phyloP scores from a whole-genome alignment of 1,140 invertebrate genomes.

The Drosophila athabasca region DNA sequence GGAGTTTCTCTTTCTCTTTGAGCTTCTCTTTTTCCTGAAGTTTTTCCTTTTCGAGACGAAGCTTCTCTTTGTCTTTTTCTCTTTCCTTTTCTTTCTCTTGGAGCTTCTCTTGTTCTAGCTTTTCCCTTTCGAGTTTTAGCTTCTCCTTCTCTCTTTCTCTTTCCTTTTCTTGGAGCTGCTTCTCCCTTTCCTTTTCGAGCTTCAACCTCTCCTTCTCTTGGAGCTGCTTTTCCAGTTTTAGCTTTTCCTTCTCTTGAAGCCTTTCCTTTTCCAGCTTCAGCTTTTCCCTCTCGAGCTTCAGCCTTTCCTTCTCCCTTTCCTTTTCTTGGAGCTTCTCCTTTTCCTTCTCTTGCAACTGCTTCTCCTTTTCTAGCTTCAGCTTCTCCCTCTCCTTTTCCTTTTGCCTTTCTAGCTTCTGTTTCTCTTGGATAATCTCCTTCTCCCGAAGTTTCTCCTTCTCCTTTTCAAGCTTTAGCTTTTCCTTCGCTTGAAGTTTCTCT shows the following conservation, averaged over 20 bases:
- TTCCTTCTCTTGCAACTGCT: slow-evolving; percentile 3
- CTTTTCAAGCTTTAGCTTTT: slow-evolving; percentile 9
- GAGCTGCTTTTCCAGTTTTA: slow-evolving; percentile 8
- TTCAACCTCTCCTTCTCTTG: neutral
- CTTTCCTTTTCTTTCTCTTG: slow-evolving; percentile 12
- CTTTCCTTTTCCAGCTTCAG: neutral
- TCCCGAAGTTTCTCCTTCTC: slow-evolving; percentile 3
- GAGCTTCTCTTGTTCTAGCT: slow-evolving; percentile 5
- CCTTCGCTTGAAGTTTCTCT: slow-evolving; percentile 4
- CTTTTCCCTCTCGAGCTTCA: slow-evolving; percentile 12
- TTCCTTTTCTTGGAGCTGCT: slow-evolving; percentile 1
- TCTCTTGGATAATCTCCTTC: neutral
- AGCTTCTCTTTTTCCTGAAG: slow-evolving; percentile 3
- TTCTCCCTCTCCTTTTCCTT: slow-evolving; percentile 10
- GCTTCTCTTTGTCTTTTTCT: slow-evolving; percentile 13
- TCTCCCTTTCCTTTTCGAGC: slow-evolving; percentile 1
- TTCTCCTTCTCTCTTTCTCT: neutral
- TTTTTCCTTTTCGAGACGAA: slow-evolving; percentile 9
- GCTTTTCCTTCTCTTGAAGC: neutral
- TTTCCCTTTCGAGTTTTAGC: neutral
- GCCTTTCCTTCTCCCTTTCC: neutral
- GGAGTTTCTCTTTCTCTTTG: slow-evolving; percentile 14
- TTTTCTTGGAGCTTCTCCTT: neutral
- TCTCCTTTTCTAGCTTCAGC: slow-evolving; percentile 3
- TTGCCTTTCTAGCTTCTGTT: neutral